Conservation (phyloP, 2,113 vertebrate genomes). For the Neomonachus schauinslandi region DNA sequence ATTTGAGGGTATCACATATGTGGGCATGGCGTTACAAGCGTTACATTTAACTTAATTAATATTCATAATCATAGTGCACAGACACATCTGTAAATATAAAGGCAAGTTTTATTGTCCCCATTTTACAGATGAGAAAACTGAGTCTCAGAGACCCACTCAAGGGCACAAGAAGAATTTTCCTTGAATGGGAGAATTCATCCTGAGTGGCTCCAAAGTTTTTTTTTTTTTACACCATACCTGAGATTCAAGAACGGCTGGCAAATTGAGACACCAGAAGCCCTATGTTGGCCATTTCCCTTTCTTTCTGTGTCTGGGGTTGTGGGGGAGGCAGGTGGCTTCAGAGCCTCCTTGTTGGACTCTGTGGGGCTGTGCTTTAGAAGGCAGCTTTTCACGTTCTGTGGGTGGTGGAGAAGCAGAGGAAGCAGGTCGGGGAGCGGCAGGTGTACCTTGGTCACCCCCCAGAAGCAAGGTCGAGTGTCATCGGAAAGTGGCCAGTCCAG, state of each 20-base stretch:
- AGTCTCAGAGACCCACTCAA: background rate
- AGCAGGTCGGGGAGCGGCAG: too few species aligned
- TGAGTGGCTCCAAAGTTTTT: background rate
- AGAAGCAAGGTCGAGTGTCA: background rate
- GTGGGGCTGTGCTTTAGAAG: background rate
- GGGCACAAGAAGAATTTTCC: background rate
- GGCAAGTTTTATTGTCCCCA: background rate
- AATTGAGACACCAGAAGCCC: background rate
- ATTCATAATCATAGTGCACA: background rate
- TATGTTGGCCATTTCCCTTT: background rate
- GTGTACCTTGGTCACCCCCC: background rate
- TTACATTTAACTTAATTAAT: background rate
- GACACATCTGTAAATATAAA: background rate
- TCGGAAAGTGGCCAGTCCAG: background rate
- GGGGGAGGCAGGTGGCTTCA: background rate
- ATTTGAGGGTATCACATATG: background rate
- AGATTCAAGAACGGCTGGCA: background rate
- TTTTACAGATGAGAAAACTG: background rate
- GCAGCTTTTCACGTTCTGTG: too few species aligned
- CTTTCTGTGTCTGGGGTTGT: background rate
- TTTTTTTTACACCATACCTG: accelerated
- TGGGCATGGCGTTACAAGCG: background rate
- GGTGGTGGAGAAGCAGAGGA: background rate
- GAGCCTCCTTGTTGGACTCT: background rate
- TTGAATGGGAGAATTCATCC: background rate